Evolutionary conservation across 2,113 vertebrate genomes (phyloP).

Genomic region (Hypocryptadius cinnamomeus): DNA sequence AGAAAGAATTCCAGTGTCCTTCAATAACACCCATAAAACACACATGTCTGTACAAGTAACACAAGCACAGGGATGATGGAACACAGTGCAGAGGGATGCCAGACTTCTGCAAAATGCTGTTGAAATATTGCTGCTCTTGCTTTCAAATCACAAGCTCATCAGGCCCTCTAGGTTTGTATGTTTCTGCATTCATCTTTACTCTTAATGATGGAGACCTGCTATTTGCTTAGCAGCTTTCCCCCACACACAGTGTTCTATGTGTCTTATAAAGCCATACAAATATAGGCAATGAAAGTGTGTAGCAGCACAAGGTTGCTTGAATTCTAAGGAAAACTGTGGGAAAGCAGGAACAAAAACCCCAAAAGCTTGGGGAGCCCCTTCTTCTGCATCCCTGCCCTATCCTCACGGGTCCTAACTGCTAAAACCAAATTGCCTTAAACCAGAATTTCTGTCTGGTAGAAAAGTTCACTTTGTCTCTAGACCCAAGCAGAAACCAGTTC

Average conservation of each 20-base stretch:
- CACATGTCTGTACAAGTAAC: neutral
- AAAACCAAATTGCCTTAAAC: neutral
- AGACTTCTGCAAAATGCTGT: neutral
- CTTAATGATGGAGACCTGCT: neutral
- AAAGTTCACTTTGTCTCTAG: neutral
- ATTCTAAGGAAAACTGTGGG: neutral
- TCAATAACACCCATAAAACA: neutral
- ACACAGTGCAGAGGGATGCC: neutral
- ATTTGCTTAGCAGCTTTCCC: neutral
- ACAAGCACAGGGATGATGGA: neutral
- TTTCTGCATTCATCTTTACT: neutral
- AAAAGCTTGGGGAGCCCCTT: neutral
- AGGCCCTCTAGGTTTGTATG: neutral
- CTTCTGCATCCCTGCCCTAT: neutral
- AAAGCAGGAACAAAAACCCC: neutral
- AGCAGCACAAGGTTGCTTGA: neutral
- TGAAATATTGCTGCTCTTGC: neutral
- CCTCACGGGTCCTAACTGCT: accelerated
- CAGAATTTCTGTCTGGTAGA: neutral
- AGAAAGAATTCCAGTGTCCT: neutral
- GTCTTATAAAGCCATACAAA: neutral
- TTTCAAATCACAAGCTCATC: neutral
- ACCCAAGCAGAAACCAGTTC: neutral
- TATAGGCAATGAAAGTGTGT: neutral
- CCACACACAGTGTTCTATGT: neutral